Conservation (phyloP, 2,113 vertebrate genomes). For the Gulo gulo region DNA sequence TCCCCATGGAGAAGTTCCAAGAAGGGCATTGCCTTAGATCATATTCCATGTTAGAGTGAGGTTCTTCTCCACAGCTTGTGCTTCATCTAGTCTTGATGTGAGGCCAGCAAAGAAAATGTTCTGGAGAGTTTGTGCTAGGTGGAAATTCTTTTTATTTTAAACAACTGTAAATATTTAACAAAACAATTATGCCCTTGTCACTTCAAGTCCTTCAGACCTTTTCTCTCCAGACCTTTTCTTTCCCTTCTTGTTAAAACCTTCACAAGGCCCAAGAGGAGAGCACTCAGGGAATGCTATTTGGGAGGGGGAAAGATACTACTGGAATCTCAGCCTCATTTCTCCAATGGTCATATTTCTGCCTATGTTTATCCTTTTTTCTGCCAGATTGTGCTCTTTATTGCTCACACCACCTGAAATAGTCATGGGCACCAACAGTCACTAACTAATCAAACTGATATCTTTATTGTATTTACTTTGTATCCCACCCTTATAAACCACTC, state of each 20-base stretch:
- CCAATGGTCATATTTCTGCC: conserved; percentile 52
- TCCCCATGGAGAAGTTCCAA: conserved; percentile 58
- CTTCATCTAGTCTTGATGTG: conserved; percentile 24
- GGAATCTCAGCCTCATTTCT: conserved; percentile 41
- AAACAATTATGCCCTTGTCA: conserved; percentile 22
- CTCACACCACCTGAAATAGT: conserved; percentile 62
- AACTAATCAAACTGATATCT: conserved; percentile 46
- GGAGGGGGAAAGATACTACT: conserved; percentile 10
- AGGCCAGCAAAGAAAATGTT: conserved; percentile 58
- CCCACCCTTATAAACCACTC: conserved; percentile 45
- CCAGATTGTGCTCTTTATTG: conserved; percentile 61
- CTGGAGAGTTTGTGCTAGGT: background rate
- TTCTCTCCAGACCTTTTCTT: conserved; percentile 47
- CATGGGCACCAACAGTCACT: conserved; percentile 37
- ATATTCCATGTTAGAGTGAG: conserved; percentile 61
- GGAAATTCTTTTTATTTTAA: conserved; percentile 42
- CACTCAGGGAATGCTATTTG: conserved; percentile 5
- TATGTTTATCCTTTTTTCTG: conserved; percentile 49
- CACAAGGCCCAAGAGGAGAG: background rate
- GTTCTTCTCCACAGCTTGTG: conserved; percentile 51
- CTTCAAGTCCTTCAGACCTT: conserved; percentile 39
- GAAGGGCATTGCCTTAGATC: conserved; percentile 58
- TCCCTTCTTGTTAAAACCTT: conserved; percentile 39
- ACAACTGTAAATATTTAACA: conserved; percentile 33
- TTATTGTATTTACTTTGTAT: conserved; percentile 65